phyloP scores from a whole-genome alignment of 2,113 vertebrate species.

The Cygnus buccinator region DNA sequence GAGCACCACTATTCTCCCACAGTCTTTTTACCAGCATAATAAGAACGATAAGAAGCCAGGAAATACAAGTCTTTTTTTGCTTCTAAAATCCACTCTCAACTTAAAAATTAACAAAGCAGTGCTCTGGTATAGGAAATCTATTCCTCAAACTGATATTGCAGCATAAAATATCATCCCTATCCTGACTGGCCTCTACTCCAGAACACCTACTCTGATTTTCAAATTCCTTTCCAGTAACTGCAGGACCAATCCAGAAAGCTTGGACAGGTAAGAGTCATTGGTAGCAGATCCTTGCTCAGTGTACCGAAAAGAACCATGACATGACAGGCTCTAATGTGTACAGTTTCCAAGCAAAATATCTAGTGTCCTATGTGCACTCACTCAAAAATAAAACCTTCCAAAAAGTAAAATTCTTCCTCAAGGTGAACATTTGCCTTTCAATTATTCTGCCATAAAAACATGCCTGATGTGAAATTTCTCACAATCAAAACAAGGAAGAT shows the following conservation, averaged over 20 bases:
- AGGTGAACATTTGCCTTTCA: neutral
- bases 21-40: neutral
- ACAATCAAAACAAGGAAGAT: neutral
- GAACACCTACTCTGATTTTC: neutral
- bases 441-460: neutral
- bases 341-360: neutral
- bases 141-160: neutral
- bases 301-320: neutral
- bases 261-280: neutral
- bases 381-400: neutral
- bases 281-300: neutral
- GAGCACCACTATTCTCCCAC: neutral
- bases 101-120: neutral
- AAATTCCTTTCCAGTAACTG: neutral
- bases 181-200: neutral
- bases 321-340: neutral
- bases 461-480: neutral
- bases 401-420: neutral
- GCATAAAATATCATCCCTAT: neutral
- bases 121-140: neutral
- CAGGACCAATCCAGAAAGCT: neutral
- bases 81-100: neutral
- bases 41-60: neutral
- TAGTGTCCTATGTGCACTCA: neutral
- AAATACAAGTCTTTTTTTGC: neutral